Conservation (phyloP, 1,140 invertebrate species). For the Drosophila micromelanica region DNA sequence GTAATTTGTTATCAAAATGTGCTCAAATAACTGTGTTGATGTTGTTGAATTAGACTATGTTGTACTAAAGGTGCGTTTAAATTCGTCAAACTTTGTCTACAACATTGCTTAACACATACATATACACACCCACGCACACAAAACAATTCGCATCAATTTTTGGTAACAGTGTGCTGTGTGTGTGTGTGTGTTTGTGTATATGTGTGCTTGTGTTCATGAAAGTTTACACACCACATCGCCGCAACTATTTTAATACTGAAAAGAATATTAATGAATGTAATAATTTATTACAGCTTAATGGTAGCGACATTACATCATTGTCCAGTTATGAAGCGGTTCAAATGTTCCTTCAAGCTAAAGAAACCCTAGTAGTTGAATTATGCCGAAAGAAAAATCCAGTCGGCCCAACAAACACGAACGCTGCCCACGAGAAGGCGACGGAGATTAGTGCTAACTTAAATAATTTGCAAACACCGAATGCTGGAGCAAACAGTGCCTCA, state of each 20-base stretch:
- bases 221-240: background rate
- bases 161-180: background rate
- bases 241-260: background rate
- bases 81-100: slow-evolving; percentile 1
- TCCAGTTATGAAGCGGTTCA: slow-evolving; percentile 90
- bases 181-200: background rate
- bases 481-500: slow-evolving; percentile 17
- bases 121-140: background rate
- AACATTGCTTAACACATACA: background rate
- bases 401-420: background rate
- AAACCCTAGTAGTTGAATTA: slow-evolving; percentile 90
- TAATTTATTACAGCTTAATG: slow-evolving; percentile 87
- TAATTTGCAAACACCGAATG: slow-evolving; percentile 14
- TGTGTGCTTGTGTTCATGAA: background rate
- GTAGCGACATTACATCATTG: slow-evolving; percentile 88
- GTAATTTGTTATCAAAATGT: slow-evolving; percentile 48
- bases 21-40: slow-evolving; percentile 47
- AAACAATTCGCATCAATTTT: background rate
- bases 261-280: slow-evolving; percentile 1
- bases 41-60: slow-evolving; percentile 68
- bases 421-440: background rate
- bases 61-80: slow-evolving; percentile 62
- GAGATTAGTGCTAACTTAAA: slow-evolving; percentile 8
- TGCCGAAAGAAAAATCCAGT: slow-evolving; percentile 84
- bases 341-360: slow-evolving; percentile 89